Evolutionary conservation across 2,113 vertebrate species (phyloP).

Genomic region (Cheirogaleus medius): DNA sequence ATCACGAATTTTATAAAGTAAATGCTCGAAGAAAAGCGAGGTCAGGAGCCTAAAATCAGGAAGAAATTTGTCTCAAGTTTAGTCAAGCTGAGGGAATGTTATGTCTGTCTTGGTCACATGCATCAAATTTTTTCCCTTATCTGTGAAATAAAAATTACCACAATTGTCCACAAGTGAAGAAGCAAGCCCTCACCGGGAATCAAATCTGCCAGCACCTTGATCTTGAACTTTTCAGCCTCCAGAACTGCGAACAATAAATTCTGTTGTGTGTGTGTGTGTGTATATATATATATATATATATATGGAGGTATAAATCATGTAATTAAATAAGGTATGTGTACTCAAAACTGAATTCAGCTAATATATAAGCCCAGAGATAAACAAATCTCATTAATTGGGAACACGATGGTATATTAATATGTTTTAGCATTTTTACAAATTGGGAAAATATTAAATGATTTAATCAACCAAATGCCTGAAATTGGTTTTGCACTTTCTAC

Average conservation of each 20-base stretch:
- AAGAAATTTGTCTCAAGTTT: neutral
- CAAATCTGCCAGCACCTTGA: neutral
- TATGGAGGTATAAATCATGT: neutral
- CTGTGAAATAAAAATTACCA: neutral
- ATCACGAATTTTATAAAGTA: neutral
- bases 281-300: no score
- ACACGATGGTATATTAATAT: neutral
- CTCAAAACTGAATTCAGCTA: neutral
- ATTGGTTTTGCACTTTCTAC: neutral
- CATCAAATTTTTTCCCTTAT: neutral
- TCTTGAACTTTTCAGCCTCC: neutral
- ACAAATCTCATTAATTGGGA: neutral
- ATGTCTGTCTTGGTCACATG: neutral
- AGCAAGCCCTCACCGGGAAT: neutral
- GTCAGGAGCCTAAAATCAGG: neutral
- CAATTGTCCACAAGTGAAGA: neutral
- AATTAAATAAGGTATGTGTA: neutral
- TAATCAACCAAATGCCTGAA: neutral
- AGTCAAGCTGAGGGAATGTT: neutral
- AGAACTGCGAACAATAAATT: neutral
- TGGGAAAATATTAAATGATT: neutral
- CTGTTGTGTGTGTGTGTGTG: neutral
- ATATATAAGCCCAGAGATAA: neutral
- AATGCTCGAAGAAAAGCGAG: slow-evolving; percentile 16
- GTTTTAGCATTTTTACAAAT: neutral